These are phyloP conservation scores for Hypena proboscidalis DNA, from an alignment of 2,888 invertebrate genomes.

Conservation along the genomic window DNA sequence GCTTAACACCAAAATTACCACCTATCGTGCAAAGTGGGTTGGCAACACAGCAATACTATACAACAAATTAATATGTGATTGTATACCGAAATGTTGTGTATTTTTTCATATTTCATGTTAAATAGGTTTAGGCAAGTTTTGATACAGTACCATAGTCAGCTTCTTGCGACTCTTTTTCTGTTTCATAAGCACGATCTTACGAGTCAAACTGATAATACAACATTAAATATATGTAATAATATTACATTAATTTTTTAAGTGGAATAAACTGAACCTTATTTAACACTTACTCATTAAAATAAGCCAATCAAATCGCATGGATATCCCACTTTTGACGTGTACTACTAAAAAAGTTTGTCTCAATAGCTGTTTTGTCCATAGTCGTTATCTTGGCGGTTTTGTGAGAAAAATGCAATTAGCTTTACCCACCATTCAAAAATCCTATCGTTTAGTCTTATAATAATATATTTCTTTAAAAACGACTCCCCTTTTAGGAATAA, in stretches of 20 bases:
- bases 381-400: conserved; percentile 36
- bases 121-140: background rate
- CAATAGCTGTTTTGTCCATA: conserved; percentile 30
- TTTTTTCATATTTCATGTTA: background rate
- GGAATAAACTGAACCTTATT: no score
- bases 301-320: conserved; percentile 15
- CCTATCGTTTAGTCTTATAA: no score
- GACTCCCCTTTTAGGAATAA: no score
- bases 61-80: no score
- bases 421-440: background rate
- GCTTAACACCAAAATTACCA: conserved; percentile 1
- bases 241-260: no score
- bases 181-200: no score
- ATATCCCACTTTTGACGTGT: conserved; percentile 28
- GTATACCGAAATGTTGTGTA: background rate
- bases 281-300: conserved; percentile 19
- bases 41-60: background rate
- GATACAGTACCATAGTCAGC: no score
- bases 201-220: no score
- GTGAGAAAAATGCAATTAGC: conserved; percentile 39
- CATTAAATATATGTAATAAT: no score
- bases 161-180: no score
- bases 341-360: conserved; percentile 42
- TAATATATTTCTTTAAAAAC: no score
- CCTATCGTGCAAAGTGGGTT: background rate